Percentiles rank a stretch among this genome's conserved stretches.
Conservation (phyloP, 2,888 invertebrate species). For the Drosophila lutescens region DNA sequence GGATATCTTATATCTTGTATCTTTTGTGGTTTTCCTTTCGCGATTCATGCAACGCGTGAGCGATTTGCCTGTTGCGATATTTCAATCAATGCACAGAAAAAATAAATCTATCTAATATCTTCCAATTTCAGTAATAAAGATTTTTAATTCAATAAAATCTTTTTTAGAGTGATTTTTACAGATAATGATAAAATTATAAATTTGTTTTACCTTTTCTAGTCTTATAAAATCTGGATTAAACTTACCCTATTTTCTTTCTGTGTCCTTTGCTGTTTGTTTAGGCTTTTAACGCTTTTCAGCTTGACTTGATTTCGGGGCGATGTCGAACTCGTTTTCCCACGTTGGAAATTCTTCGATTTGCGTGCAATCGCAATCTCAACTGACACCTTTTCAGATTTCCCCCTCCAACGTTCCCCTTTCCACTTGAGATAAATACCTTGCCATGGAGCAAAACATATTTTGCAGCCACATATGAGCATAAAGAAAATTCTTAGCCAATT, state of each 20-base stretch:
- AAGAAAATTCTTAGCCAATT: constrained; percentile 19
- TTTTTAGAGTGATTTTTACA: too few relatives aligned
- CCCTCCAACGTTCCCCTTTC: constrained; percentile 9
- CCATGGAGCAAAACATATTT: constrained; percentile 11
- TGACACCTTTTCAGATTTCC: constrained; percentile 60
- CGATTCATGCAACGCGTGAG: constrained; percentile 67
- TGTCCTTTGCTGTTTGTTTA: constrained; percentile 63
- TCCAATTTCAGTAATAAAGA: background rate
- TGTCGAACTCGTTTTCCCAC: constrained; percentile 74
- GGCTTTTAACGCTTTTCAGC: constrained; percentile 70
- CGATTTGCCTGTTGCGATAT: constrained; percentile 58
- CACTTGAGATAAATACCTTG: constrained; percentile 35
- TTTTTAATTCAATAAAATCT: background rate
- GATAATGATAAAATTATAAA: too few relatives aligned
- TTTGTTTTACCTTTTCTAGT: too few relatives aligned
- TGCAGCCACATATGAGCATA: constrained; percentile 15
- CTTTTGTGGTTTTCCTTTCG: constrained; percentile 54
- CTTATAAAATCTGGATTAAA: background rate
- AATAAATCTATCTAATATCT: background rate
- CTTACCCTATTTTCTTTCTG: background rate
- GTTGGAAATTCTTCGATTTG: constrained; percentile 80
- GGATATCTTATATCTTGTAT: constrained; percentile 30
- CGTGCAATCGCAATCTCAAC: constrained; percentile 75
- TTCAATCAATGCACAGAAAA: background rate
- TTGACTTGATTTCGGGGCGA: constrained; percentile 70